phyloP scores from a whole-genome alignment of 2,888 invertebrate genomes.

The Gastracanthus pulcherrimus region DNA sequence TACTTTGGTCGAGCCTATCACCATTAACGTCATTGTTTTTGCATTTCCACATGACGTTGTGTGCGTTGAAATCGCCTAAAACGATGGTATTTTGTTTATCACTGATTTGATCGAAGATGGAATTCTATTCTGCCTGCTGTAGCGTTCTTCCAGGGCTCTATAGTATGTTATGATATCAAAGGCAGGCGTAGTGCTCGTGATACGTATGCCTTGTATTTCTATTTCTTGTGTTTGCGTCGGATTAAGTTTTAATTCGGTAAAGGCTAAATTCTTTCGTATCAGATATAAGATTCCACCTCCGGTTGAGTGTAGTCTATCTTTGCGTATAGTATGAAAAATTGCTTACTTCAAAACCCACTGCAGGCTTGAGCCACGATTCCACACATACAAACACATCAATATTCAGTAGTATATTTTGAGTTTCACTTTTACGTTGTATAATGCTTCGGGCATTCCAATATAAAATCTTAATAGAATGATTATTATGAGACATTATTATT shows the following conservation, averaged over 20 bases:
- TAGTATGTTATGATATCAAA: constrained; percentile 21
- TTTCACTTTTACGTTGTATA: neutral
- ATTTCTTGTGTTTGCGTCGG: neutral
- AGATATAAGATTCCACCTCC: constrained; percentile 1
- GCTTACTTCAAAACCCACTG: no score
- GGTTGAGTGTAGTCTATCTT: neutral
- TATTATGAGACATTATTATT: no score
- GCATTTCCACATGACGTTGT: no score
- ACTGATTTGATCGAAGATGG: no score
- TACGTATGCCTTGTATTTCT: constrained; percentile 20
- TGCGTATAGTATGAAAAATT: neutral
- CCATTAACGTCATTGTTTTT: no score
- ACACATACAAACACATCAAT: constrained; percentile 20
- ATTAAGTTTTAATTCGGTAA: neutral
- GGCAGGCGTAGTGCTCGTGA: constrained; percentile 6
- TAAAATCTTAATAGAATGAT: no score
- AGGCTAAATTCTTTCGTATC: neutral
- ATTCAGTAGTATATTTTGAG: no score
- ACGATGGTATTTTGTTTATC: no score
- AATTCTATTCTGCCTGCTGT: no score
- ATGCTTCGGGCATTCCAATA: constrained; percentile 30
- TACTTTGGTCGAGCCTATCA: no score
- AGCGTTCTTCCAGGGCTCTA: constrained; percentile 15
- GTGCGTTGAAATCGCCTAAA: no score
- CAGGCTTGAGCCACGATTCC: constrained; percentile 24